phyloP scores from a whole-genome alignment of 2,888 invertebrate genomes.

The Chloroclystis v-ata region DNA sequence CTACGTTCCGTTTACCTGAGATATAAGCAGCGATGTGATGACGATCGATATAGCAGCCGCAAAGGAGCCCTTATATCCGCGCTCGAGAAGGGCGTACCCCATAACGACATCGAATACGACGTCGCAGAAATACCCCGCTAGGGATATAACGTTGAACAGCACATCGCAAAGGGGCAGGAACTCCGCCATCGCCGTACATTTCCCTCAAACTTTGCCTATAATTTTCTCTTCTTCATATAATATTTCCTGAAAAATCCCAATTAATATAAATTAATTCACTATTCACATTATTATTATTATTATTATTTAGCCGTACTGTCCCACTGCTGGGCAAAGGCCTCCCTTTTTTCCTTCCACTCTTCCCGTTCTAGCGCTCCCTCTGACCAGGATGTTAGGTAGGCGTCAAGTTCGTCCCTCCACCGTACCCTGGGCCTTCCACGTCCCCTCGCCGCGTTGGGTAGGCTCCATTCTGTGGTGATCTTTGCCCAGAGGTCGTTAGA shows the following conservation, averaged over 20 bases:
- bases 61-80: conserved; percentile 81
- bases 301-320: too few species aligned
- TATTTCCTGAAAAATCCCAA: conserved; percentile 32
- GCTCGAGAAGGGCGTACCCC: conserved; percentile 88
- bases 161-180: conserved; percentile 94
- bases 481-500: too few species aligned
- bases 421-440: too few species aligned
- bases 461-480: too few species aligned
- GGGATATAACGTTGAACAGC: conserved; percentile 92
- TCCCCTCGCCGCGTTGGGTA: too few species aligned
- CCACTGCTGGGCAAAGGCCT: too few species aligned
- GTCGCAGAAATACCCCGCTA: conserved; percentile 94
- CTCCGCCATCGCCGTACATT: conserved; percentile 82
- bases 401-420: too few species aligned
- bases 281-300: too few species aligned
- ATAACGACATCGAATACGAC: conserved; percentile 92
- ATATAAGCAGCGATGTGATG: conserved; percentile 84
- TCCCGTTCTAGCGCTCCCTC: too few species aligned
- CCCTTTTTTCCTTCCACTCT: too few species aligned
- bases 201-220: conserved; percentile 38
- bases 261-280: too few species aligned
- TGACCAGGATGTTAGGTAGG: too few species aligned
- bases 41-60: conserved; percentile 84
- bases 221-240: conserved; percentile 31
- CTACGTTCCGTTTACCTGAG: conserved; percentile 74